Evolutionary conservation across 2,888 invertebrate species (phyloP), one percentile per base, ranked within the genome.

Genomic region (Exephanes ischioxanthus): DNA sequence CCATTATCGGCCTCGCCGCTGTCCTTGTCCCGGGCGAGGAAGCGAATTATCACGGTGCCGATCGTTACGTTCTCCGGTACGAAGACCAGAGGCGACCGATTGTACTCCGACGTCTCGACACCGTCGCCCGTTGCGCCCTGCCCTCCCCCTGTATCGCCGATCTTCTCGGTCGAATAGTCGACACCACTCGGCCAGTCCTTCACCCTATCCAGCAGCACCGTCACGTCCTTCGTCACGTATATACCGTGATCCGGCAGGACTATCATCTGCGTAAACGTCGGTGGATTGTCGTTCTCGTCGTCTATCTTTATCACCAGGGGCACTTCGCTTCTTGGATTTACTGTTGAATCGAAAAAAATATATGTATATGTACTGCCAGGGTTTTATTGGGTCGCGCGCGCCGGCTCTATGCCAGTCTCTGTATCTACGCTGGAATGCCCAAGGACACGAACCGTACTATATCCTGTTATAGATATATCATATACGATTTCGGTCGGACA

Each of bases 281-380:
- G 97, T 16, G 95, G 92, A 92, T 98, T 98, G 91, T 98, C 98
- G 91, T 98, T 98, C 91, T 96, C 96, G 92, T 98, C 98, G 4
- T 96, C 95, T 33, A 98, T 94, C 0, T 94, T 95, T 66, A 98
- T 96, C 0, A 95, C 96, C 9, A 98, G 92, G 90, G 96, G 96
- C 0, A 97, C 96, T 92, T 97, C 96, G 0, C 97, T 97, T 70
- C 96, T 96, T 14, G 98, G 93, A 63, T 97, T 97, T 7, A 97
- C 97, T 92, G 86, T 66, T 93, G 87, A 9, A 41, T 70, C 88
- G n/a, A n/a, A 90, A 84, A 45, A 79, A 72, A 14, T 14, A 33
- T 51, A 66, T 26, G 11, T 3, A 72, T 45, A 55, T 53, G 45
- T 16, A 45, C 45, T 3, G 45, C 45, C 16, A 2, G 16, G 16